These are phyloP conservation scores for Cheilosia vulpina DNA, from an alignment of 2,888 invertebrate genomes.

Conservation along the genomic window DNA sequence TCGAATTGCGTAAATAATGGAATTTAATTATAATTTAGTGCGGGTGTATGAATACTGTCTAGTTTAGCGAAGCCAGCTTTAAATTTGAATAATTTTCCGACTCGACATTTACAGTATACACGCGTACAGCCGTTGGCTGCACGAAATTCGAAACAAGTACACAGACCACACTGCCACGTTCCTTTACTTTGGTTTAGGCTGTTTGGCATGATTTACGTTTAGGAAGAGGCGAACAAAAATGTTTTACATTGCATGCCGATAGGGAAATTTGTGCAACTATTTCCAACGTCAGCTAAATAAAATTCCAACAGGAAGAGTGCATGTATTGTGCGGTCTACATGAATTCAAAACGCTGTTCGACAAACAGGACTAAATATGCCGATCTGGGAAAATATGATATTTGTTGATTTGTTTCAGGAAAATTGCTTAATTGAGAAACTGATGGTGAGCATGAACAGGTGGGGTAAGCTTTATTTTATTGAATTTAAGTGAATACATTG, in stretches of 20 bases:
- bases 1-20: constrained; percentile 36
- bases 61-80: neutral
- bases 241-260: neutral
- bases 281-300: constrained; percentile 29
- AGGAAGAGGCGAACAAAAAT: neutral
- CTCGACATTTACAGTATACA: too few relatives aligned
- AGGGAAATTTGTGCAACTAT: neutral
- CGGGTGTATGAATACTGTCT: neutral
- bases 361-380: constrained; percentile 37
- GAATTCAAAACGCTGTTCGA: constrained; percentile 30
- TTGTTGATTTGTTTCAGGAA: constrained; percentile 37
- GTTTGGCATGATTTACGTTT: neutral
- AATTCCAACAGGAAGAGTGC: neutral
- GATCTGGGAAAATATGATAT: constrained; percentile 21
- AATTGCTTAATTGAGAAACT: constrained; percentile 14
- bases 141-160: too few relatives aligned
- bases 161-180: neutral
- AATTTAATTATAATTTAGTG: constrained; percentile 46
- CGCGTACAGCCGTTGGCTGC: too few relatives aligned
- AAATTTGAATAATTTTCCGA: too few relatives aligned
- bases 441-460: neutral
- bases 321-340: constrained; percentile 34
- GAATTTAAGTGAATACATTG: too few relatives aligned
- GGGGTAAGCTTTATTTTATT: neutral
- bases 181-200: neutral